Percentiles rank a stretch among this genome's conserved stretches.
These are phyloP conservation scores for Glossophaga mutica DNA, from an alignment of 2,797 vertebrate genomes.

Conservation along the genomic window DNA sequence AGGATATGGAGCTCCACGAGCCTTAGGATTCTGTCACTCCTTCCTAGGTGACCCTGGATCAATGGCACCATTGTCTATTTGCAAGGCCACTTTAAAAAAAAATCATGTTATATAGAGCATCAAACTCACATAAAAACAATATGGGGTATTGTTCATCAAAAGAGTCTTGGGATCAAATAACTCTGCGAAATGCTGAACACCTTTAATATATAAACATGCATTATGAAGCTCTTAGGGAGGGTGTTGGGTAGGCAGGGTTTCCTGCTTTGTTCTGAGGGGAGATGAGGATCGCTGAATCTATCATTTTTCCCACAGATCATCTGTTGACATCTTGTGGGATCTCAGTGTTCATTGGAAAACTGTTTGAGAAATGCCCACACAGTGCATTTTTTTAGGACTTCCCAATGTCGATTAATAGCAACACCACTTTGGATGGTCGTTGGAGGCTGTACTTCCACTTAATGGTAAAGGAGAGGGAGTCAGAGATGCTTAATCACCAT, in stretches of 20 bases:
- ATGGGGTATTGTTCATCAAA: background rate
- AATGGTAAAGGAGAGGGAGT: background rate
- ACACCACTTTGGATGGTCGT: fast-evolving
- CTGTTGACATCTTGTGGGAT: background rate
- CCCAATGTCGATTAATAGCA: background rate
- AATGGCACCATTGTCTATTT: background rate
- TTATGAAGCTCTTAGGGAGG: background rate
- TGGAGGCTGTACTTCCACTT: background rate
- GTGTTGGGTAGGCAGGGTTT: background rate
- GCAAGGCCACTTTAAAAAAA: background rate
- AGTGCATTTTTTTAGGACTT: background rate
- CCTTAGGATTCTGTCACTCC: background rate
- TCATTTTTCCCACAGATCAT: background rate
- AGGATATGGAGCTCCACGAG: background rate
- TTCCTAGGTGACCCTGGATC: background rate
- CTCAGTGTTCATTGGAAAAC: background rate
- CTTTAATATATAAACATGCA: background rate
- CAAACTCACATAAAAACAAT: background rate
- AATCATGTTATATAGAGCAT: background rate
- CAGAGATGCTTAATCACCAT: background rate
- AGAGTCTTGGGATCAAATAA: background rate
- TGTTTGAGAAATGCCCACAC: background rate
- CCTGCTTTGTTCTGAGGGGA: background rate
- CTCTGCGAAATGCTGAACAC: background rate
- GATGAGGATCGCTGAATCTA: background rate